These are phyloP conservation scores for Columbina picui DNA, from an alignment of 2,113 vertebrate species.

Conservation along the genomic window DNA sequence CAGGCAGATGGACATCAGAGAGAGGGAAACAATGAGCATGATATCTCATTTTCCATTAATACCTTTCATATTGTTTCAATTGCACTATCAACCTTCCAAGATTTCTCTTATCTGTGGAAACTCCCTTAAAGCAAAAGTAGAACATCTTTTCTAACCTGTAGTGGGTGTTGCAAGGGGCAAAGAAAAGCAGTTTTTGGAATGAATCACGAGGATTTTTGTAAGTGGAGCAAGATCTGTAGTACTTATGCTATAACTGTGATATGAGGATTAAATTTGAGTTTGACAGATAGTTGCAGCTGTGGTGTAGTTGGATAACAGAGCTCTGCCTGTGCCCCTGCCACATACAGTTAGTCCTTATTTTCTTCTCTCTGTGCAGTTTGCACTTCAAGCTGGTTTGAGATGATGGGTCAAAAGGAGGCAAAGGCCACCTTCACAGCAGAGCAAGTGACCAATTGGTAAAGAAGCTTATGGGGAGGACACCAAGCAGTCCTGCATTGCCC, in stretches of 20 bases:
- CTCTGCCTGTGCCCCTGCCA: not conserved
- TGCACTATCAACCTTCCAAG: not conserved
- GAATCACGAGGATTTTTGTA: not conserved
- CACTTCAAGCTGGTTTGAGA: not conserved
- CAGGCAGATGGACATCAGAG: not conserved
- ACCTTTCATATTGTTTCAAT: not conserved
- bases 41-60: not conserved
- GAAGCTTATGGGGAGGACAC: not conserved
- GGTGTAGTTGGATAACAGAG: not conserved
- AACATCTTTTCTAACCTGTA: not conserved
- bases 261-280: not conserved
- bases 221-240: not conserved
- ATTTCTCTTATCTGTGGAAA: not conserved
- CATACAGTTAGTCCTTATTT: not conserved
- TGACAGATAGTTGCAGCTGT: accelerated
- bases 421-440: not conserved
- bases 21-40: not conserved
- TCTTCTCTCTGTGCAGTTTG: not conserved
- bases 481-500: not conserved
- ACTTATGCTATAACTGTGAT: not conserved
- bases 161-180: not conserved
- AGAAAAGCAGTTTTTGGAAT: not conserved
- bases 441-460: not conserved
- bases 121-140: not conserved
- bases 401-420: not conserved